Evolutionary conservation across 2,113 vertebrate genomes (phyloP), one percentile per base, ranked within the genome.

Genomic region (Perccottus glenii): DNA sequence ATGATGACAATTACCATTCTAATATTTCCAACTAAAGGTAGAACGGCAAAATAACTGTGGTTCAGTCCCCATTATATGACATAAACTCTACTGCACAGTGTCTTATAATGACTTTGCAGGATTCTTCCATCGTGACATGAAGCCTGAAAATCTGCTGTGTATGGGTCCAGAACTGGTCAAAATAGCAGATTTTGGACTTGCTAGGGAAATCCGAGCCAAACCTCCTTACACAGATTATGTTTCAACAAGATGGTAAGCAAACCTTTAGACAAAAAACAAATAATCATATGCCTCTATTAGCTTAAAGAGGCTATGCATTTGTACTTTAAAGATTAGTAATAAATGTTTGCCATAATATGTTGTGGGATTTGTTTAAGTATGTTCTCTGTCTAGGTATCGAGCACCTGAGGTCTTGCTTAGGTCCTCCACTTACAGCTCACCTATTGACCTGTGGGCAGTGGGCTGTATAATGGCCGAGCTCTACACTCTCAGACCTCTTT

Each of bases 391-490:
- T 36, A 99, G 98, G 98, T 99, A 99, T 61, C 94, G 98, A 10
- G 97, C 97, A 59, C 98, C 98, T n/a, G 98, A 99, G 76, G 96
- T 99, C 61, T 88, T 99, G 70, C 83, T 99, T 32, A 88, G 96
- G 59, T 99, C 96, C 0, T 94, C 94, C 2, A 64, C 91, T 45
- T 99, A 99, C 60, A 98, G 96, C 73, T 98, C 96, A 60, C 96
- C 98, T 49, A 98, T 99, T 70, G 98, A 99, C 36, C 78, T 99
- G 60, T 99, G 98, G 98, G 98, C 98, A 14, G 94, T 99, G 47
- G 98, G 98, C 68, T 99, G 98, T 80, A 99, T 99, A 65, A 98
- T 99, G 96, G 98, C 97, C 3, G 98, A 99, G 52, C 86, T 99
- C 0, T 99, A 98, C 65, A 98, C 95, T 0, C 87, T 99, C 36